Evolutionary conservation across 1,140 invertebrate species (phyloP).

Genomic region (Drosophila ercepeae): DNA sequence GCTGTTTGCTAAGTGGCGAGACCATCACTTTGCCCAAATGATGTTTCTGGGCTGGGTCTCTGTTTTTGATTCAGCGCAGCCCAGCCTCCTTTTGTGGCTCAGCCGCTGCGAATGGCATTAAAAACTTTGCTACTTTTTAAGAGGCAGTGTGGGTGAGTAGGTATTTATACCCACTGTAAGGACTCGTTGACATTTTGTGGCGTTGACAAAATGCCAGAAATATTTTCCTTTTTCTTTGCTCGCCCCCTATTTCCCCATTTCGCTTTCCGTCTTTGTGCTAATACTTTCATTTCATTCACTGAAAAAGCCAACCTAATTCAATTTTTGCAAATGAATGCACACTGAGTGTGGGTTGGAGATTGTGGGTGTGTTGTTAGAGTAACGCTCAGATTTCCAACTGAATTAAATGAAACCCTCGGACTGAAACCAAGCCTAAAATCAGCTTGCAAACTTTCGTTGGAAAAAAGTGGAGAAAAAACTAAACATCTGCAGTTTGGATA

Average conservation of each 20-base stretch:
- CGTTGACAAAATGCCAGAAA: slow-evolving; percentile 57
- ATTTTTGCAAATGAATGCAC: slow-evolving; percentile 72
- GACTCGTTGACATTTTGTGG: slow-evolving; percentile 60
- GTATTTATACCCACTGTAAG: slow-evolving; percentile 44
- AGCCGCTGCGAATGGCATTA: slow-evolving; percentile 55
- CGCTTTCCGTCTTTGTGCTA: neutral
- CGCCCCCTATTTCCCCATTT: neutral
- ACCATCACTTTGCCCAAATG: slow-evolving; percentile 19
- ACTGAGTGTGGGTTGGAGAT: slow-evolving; percentile 3
- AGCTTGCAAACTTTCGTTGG: slow-evolving; percentile 10
- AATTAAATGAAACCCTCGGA: slow-evolving; percentile 33
- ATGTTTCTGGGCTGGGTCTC: slow-evolving; percentile 17
- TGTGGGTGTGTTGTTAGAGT: slow-evolving; percentile 1
- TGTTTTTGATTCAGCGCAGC: neutral
- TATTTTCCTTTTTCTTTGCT: slow-evolving; percentile 32
- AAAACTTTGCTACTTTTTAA: slow-evolving; percentile 58
- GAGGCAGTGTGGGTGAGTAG: slow-evolving; percentile 1
- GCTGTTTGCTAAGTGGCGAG: slow-evolving; percentile 63
- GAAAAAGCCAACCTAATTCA: slow-evolving; percentile 69
- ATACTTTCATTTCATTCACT: slow-evolving; percentile 48
- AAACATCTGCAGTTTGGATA: slow-evolving; percentile 16
- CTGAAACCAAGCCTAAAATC: slow-evolving; percentile 13
- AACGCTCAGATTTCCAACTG: slow-evolving; percentile 43
- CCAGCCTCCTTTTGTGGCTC: slow-evolving; percentile 29
- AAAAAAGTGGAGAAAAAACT: slow-evolving; percentile 3